A percentile compares a stretch with the other conserved stretches of the same genome.
Evolutionary conservation across 2,888 invertebrate genomes (phyloP).

Genomic region (Apotomis capreana): DNA sequence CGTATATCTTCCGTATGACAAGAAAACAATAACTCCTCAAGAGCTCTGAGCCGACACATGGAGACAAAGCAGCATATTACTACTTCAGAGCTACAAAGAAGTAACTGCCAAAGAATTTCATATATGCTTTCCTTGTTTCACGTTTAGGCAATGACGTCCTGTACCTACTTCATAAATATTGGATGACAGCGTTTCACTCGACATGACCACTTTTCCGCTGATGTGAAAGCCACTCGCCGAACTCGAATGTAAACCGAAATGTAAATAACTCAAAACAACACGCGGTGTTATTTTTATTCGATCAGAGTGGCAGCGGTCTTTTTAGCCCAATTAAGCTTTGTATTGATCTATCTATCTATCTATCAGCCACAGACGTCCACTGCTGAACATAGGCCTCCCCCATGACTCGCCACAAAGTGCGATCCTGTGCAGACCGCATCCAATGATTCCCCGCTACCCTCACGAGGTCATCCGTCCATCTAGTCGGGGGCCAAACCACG

Average conservation of each 20-base stretch:
- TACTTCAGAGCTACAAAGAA: constrained; percentile 1
- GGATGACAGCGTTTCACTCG: constrained; percentile 56
- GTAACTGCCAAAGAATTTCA: constrained; percentile 5
- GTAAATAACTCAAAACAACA: constrained; percentile 43
- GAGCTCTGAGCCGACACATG: constrained; percentile 56
- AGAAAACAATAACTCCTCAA: constrained; percentile 71
- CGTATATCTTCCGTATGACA: constrained; percentile 68
- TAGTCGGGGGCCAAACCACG: too few species aligned
- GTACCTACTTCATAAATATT: constrained; percentile 57
- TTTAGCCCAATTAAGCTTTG: constrained; percentile 31
- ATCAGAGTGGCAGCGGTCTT: constrained; percentile 27
- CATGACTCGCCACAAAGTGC: too few species aligned
- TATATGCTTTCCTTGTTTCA: constrained; percentile 10
- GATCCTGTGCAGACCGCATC: too few species aligned
- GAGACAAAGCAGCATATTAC: constrained; percentile 56
- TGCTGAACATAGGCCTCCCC: too few species aligned
- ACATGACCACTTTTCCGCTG: constrained; percentile 55
- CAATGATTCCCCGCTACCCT: too few species aligned
- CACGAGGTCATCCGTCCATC: too few species aligned
- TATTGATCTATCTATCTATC: not conserved
- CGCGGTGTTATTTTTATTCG: constrained; percentile 32
- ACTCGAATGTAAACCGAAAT: constrained; percentile 38
- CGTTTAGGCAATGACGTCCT: constrained; percentile 3
- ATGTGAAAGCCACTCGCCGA: constrained; percentile 35
- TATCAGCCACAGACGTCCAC: too few species aligned